Conservation (phyloP, 2,797 vertebrate species). For the Alcedo quadribrachys region DNA sequence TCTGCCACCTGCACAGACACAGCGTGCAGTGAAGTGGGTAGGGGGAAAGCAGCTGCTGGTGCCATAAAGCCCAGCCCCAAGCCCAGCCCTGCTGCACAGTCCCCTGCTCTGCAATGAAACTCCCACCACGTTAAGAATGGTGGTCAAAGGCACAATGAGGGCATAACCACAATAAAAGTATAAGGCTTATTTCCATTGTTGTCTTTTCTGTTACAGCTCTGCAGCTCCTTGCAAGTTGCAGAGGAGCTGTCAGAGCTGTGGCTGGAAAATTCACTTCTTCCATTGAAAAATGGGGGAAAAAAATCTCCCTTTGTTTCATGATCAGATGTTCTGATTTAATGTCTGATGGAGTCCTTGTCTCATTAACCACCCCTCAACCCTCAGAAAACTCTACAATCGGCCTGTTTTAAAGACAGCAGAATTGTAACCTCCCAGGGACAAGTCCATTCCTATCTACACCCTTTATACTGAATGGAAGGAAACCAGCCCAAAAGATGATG, state of each 20-base stretch:
- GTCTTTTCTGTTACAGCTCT: background rate
- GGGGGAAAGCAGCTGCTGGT: background rate
- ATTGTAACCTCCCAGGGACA: background rate
- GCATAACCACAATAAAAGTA: background rate
- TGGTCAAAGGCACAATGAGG: background rate
- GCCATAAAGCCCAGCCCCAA: background rate
- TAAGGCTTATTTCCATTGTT: background rate
- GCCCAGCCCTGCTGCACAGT: background rate
- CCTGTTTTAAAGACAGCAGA: background rate
- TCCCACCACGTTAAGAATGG: background rate
- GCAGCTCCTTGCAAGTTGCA: background rate
- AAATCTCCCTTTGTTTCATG: background rate
- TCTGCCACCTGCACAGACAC: background rate
- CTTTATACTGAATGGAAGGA: background rate
- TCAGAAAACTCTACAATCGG: background rate
- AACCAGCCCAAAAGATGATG: background rate
- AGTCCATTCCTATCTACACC: background rate
- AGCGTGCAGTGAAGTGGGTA: rapidly evolving
- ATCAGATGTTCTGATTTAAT: background rate
- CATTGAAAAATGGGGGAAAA: background rate
- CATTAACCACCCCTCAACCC: background rate
- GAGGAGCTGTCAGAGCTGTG: background rate
- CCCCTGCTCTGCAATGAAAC: background rate
- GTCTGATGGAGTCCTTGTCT: background rate
- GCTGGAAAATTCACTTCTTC: background rate